A percentile compares a stretch with the other conserved stretches of the same genome.
Evolutionary conservation across 92 coral and sea anemone genomes (phyloP).

Genomic region (Muricea muricata): DNA sequence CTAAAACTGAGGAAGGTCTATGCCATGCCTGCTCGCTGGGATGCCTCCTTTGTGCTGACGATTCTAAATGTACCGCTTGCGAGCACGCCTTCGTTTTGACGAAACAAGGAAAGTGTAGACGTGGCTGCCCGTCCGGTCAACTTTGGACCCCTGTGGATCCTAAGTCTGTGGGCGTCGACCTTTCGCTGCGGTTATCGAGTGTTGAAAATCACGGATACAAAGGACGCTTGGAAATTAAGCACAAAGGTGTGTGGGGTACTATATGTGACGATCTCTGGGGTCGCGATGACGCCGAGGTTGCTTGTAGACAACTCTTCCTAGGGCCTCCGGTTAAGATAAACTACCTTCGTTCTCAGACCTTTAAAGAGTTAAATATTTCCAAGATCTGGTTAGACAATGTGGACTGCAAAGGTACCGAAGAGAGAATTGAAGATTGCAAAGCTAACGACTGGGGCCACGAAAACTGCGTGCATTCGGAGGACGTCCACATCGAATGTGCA

Average conservation of each 20-base stretch:
- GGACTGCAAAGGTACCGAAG: constrained; percentile 68
- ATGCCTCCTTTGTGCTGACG: neutral
- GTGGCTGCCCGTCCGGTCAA: neutral
- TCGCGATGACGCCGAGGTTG: neutral
- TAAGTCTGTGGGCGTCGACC: neutral
- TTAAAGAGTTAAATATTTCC: neutral
- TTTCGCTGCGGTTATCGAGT: neutral
- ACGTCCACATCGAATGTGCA: constrained; percentile 77
- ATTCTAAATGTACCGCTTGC: neutral
- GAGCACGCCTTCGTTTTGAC: neutral
- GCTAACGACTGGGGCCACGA: constrained; percentile 81
- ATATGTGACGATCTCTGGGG: constrained; percentile 26
- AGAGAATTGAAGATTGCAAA: constrained; percentile 68
- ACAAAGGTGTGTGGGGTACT: constrained; percentile 22
- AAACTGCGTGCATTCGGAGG: constrained; percentile 85
- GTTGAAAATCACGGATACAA: neutral
- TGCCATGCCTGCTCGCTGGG: constrained; percentile 8
- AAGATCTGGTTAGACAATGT: constrained; percentile 92
- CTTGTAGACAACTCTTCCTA: neutral
- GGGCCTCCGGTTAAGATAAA: neutral
- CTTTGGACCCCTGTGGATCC: neutral
- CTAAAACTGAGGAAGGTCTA: neutral
- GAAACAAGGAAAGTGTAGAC: neutral
- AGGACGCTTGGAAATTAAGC: constrained; percentile 29
- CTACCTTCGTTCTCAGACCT: neutral